A percentile compares a stretch with the other conserved stretches of the same genome.
Evolutionary conservation across 2,888 invertebrate genomes (phyloP).

Genomic region (Napeogenes sylphis): DNA sequence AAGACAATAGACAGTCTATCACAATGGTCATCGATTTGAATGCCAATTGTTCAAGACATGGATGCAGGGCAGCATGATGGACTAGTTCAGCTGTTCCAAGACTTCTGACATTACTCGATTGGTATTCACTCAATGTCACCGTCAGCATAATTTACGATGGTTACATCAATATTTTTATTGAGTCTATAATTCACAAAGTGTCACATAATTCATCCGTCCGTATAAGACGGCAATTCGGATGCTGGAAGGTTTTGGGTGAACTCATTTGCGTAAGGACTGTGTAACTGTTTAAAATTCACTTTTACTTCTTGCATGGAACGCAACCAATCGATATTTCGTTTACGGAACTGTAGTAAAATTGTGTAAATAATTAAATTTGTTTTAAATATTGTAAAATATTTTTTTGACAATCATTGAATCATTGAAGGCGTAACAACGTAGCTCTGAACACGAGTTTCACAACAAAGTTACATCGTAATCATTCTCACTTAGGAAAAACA

Average conservation of each 20-base stretch:
- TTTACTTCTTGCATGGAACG: neutral
- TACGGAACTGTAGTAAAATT: too few relatives aligned
- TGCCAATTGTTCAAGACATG: slow-evolving; percentile 12
- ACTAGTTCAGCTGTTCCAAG: slow-evolving; percentile 13
- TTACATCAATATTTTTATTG: slow-evolving; percentile 47
- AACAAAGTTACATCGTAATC: slow-evolving; percentile 11
- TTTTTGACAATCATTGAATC: too few relatives aligned
- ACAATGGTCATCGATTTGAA: slow-evolving; percentile 9
- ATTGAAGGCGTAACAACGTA: neutral
- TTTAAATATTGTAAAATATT: too few relatives aligned
- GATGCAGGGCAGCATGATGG: slow-evolving; percentile 20
- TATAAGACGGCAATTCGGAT: slow-evolving; percentile 21
- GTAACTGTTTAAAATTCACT: slow-evolving; percentile 13
- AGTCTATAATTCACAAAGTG: slow-evolving; percentile 43
- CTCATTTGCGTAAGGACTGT: slow-evolving; percentile 25
- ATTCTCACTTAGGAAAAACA: slow-evolving; percentile 24
- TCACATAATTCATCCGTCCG: slow-evolving; percentile 46
- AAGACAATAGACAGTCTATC: neutral
- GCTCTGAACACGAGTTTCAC: neutral
- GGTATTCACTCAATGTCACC: slow-evolving; percentile 36
- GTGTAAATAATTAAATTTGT: too few relatives aligned
- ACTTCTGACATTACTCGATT: slow-evolving; percentile 29
- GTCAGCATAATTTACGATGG: slow-evolving; percentile 35
- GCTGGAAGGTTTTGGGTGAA: slow-evolving; percentile 30
- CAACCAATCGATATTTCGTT: slow-evolving; percentile 1